Conservation (phyloP, 2,797 vertebrate species). For the Danio tinwini region DNA sequence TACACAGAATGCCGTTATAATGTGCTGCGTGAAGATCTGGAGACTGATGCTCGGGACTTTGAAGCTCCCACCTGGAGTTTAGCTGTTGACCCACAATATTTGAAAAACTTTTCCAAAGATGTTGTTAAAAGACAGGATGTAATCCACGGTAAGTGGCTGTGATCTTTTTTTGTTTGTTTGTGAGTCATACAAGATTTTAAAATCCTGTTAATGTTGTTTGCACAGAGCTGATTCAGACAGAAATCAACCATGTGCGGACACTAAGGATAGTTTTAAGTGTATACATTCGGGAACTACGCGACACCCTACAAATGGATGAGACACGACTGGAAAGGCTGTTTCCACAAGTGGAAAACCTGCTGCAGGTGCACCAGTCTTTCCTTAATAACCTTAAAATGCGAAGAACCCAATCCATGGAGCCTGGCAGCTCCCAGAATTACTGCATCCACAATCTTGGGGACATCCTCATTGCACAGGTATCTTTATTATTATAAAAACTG, state of each 20-base stretch:
- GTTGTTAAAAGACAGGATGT: constrained; percentile 89
- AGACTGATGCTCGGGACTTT: constrained; percentile 83
- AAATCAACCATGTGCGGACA: constrained; percentile 91
- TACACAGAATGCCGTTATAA: constrained; percentile 80
- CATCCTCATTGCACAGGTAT: constrained; percentile 87
- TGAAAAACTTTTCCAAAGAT: constrained; percentile 81
- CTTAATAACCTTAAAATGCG: constrained; percentile 82
- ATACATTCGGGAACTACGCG: constrained; percentile 82
- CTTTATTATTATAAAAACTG: neutral
- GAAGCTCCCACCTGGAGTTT: constrained; percentile 92
- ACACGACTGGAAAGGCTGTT: constrained; percentile 80
- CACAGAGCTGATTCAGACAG: constrained; percentile 92
- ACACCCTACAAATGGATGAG: constrained; percentile 80
- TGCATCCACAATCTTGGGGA: constrained; percentile 86
- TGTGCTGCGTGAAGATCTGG: constrained; percentile 79
- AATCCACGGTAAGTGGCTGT: constrained; percentile 85
- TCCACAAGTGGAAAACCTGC: constrained; percentile 77
- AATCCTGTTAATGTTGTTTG: neutral
- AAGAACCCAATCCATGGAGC: constrained; percentile 78
- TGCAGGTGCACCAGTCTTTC: constrained; percentile 82
- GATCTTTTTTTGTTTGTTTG: neutral
- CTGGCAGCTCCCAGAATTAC: constrained; percentile 83
- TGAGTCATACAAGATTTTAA: neutral
- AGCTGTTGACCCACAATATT: constrained; percentile 82
- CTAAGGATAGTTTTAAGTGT: constrained; percentile 90